phyloP scores from a whole-genome alignment of 2,797 vertebrate genomes.

The Enteromius paludinosus region DNA sequence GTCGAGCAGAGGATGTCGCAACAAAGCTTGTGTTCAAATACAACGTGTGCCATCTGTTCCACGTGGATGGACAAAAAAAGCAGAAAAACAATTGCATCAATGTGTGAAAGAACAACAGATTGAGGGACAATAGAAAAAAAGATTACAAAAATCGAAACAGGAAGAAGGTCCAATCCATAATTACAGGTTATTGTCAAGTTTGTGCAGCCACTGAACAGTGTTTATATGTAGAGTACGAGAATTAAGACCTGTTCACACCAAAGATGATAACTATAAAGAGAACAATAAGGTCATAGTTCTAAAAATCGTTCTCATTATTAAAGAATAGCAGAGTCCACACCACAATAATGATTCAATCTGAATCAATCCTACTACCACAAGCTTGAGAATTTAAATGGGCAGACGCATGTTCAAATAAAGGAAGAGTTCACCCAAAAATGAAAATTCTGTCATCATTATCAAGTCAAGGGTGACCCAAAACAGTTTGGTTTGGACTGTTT shows the following conservation, averaged over 20 bases:
- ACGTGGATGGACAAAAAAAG: background rate
- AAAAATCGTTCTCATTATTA: no score
- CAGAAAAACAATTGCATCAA: background rate
- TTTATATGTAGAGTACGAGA: background rate
- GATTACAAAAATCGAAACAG: background rate
- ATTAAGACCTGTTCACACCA: background rate
- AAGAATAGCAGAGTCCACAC: no score
- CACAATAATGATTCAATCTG: no score
- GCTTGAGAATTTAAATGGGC: no score
- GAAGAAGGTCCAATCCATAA: background rate
- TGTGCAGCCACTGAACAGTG: background rate
- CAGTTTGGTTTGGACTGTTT: no score
- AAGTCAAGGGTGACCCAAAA: no score
- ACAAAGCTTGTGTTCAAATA: slow-evolving; percentile 17
- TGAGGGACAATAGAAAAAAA: background rate
- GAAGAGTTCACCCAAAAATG: no score
- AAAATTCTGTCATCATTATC: no score
- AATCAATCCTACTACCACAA: no score
- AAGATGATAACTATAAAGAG: no score
- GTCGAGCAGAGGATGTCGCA: slow-evolving; percentile 2
- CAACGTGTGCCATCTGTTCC: slow-evolving; percentile 24
- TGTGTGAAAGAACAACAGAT: background rate
- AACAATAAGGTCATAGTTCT: no score
- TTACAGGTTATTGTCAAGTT: background rate
- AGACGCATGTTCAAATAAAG: no score